Conservation (phyloP, 2,888 invertebrate genomes). For the Acleris emargana region DNA sequence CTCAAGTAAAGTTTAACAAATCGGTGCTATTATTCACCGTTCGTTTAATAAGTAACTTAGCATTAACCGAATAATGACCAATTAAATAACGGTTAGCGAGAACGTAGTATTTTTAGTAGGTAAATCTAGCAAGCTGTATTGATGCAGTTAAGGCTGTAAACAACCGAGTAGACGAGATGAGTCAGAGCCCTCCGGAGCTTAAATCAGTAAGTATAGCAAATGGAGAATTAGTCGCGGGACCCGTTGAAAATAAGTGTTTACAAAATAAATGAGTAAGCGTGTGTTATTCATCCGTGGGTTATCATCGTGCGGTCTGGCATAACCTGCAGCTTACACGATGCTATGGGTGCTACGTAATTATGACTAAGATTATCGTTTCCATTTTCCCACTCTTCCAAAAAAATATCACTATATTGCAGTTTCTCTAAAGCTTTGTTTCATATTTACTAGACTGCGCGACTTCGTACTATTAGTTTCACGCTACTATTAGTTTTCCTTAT, state of each 20-base stretch:
- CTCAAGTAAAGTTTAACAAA: too few relatives aligned
- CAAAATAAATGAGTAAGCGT: slow-evolving; percentile 55
- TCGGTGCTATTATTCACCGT: background rate
- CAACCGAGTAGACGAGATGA: slow-evolving; percentile 32
- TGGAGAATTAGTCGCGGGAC: slow-evolving; percentile 52
- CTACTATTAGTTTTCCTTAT: too few relatives aligned
- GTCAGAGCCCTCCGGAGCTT: slow-evolving; percentile 39
- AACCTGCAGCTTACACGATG: slow-evolving; percentile 7
- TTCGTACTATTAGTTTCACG: too few relatives aligned
- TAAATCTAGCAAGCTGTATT: slow-evolving; percentile 15
- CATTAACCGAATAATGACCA: slow-evolving; percentile 8
- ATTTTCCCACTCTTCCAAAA: too few relatives aligned
- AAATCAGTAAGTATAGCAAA: slow-evolving; percentile 55
- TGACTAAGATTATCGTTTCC: too few relatives aligned
- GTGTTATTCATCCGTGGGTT: slow-evolving; percentile 50
- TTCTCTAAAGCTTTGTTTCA: too few relatives aligned
- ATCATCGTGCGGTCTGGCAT: slow-evolving; percentile 30
- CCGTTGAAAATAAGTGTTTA: slow-evolving; percentile 58
- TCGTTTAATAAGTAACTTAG: slow-evolving; percentile 6
- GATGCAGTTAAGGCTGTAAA: slow-evolving; percentile 38
- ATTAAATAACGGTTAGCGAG: slow-evolving; percentile 15
- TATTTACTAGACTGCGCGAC: too few relatives aligned
- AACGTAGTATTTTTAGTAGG: slow-evolving; percentile 13
- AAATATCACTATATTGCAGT: too few relatives aligned
- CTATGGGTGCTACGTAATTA: too few relatives aligned